A percentile compares a stretch with the other conserved stretches of the same genome.
phyloP scores from a whole-genome alignment of 2,113 vertebrate species.

The Pyxicephalus adspersus region DNA sequence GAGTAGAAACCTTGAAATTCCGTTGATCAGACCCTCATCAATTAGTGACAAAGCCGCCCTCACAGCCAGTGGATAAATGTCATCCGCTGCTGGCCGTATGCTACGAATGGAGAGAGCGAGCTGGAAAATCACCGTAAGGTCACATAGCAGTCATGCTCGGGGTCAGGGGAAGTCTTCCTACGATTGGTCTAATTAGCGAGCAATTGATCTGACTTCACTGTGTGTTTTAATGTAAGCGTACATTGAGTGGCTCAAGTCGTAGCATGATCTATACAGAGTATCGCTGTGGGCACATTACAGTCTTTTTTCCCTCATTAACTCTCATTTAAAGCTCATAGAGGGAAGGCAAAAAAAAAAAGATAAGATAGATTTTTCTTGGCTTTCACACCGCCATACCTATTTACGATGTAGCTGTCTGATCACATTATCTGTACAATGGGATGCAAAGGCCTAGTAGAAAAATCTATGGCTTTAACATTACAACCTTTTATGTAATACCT shows the following conservation, averaged over 20 bases:
- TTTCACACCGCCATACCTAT: background rate
- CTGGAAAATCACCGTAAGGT: slow-evolving; percentile 63
- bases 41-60: slow-evolving; percentile 46
- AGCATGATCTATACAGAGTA: background rate
- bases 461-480: too few species aligned
- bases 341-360: background rate
- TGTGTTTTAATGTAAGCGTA: slow-evolving; percentile 5
- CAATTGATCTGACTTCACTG: slow-evolving; percentile 19
- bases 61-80: slow-evolving; percentile 60
- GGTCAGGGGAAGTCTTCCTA: slow-evolving; percentile 52
- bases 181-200: slow-evolving; percentile 43
- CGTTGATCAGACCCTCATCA: slow-evolving; percentile 50
- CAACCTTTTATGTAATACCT: too few species aligned
- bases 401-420: background rate
- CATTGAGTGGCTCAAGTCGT: background rate
- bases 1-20: background rate
- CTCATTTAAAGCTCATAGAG: slow-evolving; percentile 40
- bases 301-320: slow-evolving; percentile 9
- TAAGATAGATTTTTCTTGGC: background rate
- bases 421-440: background rate
- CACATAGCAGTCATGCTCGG: slow-evolving; percentile 64
- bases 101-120: slow-evolving; percentile 56
- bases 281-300: background rate
- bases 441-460: too few species aligned
- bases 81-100: slow-evolving; percentile 55